Conservation (phyloP, 2,797 vertebrate genomes). For the Enteromius thamalakanensis region DNA sequence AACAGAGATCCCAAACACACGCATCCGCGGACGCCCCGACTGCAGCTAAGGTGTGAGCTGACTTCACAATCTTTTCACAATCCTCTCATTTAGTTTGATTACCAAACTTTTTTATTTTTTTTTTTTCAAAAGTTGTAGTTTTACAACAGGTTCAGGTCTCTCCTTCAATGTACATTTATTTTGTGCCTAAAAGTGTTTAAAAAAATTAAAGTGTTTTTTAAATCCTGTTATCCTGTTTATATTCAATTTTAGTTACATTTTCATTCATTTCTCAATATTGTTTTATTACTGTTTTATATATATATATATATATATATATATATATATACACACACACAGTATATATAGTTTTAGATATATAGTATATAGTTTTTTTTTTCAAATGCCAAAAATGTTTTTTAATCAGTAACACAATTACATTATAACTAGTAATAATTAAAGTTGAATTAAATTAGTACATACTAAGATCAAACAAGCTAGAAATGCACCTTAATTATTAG, state of each 20-base stretch:
- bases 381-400: background rate
- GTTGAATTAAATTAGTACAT: background rate
- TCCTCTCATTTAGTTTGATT: background rate
- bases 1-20: conserved; percentile 76
- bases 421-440: too few relatives aligned
- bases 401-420: background rate
- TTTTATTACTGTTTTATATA: too few relatives aligned
- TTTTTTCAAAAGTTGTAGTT: background rate
- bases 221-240: background rate
- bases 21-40: conserved; percentile 61
- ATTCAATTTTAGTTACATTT: background rate
- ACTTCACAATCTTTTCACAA: background rate
- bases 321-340: too few relatives aligned
- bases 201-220: too few relatives aligned
- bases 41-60: conserved; percentile 62
- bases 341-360: background rate
- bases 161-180: background rate
- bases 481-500: background rate
- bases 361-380: background rate
- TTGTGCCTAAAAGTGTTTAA: background rate
- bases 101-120: background rate
- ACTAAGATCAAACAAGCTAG: background rate
- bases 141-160: background rate
- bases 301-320: too few relatives aligned
- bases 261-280: background rate